Conservation (phyloP, 2,888 invertebrate species). For the Argyresthia albistria region DNA sequence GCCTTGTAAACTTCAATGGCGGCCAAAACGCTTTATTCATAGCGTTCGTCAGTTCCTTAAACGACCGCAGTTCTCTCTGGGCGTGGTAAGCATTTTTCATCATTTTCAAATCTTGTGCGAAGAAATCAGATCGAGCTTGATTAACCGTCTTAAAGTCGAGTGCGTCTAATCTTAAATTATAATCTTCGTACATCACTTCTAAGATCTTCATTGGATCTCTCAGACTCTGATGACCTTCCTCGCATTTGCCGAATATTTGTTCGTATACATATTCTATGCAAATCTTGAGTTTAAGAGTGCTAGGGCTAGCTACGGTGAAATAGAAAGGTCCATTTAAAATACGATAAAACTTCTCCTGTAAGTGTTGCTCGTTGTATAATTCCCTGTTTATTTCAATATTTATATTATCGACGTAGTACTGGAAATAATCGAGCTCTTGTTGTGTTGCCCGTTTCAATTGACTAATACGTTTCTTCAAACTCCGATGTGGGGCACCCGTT, state of each 20-base stretch:
- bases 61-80: slow-evolving; percentile 48
- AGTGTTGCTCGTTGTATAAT: slow-evolving; percentile 41
- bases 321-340: slow-evolving; percentile 53
- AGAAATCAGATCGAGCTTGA: slow-evolving; percentile 51
- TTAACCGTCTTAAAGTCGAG: slow-evolving; percentile 57
- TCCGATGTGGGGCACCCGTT: slow-evolving; percentile 40
- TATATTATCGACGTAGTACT: slow-evolving; percentile 51
- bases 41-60: slow-evolving; percentile 56
- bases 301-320: slow-evolving; percentile 51
- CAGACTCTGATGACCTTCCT: slow-evolving; percentile 55
- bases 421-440: slow-evolving; percentile 54
- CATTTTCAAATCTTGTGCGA: slow-evolving; percentile 54
- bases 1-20: slow-evolving; percentile 37
- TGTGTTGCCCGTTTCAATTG: slow-evolving; percentile 41
- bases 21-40: slow-evolving; percentile 59
- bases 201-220: slow-evolving; percentile 61
- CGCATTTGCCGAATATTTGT: slow-evolving; percentile 58
- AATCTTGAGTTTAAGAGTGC: slow-evolving; percentile 51
- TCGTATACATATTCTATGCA: slow-evolving; percentile 64
- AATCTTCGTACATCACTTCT: slow-evolving; percentile 60
- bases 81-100: slow-evolving; percentile 55
- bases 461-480: slow-evolving; percentile 41
- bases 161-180: slow-evolving; percentile 49
- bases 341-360: slow-evolving; percentile 53
- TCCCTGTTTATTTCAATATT: slow-evolving; percentile 46